These are phyloP conservation scores for Diadumene lineata DNA, from an alignment of 92 coral and sea anemone genomes.

Conservation along the genomic window DNA sequence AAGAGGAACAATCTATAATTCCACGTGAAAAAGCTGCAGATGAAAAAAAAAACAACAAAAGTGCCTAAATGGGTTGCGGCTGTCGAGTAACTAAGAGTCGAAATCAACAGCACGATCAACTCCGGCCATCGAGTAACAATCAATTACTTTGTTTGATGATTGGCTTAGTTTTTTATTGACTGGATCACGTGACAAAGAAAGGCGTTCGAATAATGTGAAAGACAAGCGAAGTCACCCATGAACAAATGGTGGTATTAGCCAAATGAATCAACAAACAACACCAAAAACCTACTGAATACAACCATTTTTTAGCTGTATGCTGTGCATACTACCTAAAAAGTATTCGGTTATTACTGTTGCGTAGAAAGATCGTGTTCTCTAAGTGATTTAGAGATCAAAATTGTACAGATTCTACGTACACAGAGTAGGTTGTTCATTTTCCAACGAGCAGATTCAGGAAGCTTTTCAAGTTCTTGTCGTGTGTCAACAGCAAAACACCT, in stretches of 20 bases:
- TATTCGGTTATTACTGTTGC: background rate
- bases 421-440: conserved; percentile 32
- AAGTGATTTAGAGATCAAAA: conserved; percentile 11
- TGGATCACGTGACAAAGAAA: conserved; percentile 61
- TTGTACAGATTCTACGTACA: too few species aligned
- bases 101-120: too few species aligned
- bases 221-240: conserved; percentile 32
- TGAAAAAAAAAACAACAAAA: too few species aligned
- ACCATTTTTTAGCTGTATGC: background rate
- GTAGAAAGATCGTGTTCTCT: conserved; percentile 1
- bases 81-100: too few species aligned
- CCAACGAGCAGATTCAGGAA: conserved; percentile 29
- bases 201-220: conserved; percentile 60
- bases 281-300: background rate
- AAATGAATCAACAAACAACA: conserved; percentile 10
- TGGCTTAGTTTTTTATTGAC: conserved; percentile 45
- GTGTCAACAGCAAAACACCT: conserved; percentile 36
- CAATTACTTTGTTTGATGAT: conserved; percentile 42
- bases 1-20: too few species aligned
- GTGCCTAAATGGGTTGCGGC: too few species aligned
- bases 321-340: background rate
- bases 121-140: background rate
- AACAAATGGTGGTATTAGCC: conserved; percentile 12
- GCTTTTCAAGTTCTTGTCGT: conserved; percentile 21
- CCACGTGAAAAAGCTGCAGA: too few species aligned